phyloP scores from a whole-genome alignment of 2,113 vertebrate genomes.

The Falcunculus frontatus region DNA sequence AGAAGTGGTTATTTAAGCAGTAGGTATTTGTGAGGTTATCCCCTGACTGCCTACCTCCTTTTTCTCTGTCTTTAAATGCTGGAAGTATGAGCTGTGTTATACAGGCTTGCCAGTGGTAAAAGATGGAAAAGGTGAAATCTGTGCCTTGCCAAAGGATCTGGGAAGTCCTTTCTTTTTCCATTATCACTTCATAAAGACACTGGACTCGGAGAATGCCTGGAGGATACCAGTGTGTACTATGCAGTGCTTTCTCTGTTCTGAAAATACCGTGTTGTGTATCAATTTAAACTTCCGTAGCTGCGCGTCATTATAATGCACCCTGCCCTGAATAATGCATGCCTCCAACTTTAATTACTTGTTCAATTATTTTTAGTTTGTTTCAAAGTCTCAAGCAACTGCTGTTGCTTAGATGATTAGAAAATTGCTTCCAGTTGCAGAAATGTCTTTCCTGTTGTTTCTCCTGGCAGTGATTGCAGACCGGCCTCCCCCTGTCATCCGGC shows the following conservation, averaged over 20 bases:
- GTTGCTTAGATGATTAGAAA: slow-evolving; percentile 84
- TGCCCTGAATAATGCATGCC: slow-evolving; percentile 65
- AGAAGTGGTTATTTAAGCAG: not conserved
- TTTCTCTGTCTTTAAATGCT: not conserved
- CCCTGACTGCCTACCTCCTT: not conserved
- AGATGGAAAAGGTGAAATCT: slow-evolving; percentile 17
- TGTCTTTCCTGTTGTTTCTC: slow-evolving; percentile 68
- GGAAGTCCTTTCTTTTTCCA: not conserved
- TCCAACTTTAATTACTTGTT: slow-evolving; percentile 74
- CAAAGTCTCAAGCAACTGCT: slow-evolving; percentile 75
- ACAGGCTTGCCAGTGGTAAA: not conserved
- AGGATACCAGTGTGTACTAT: not conserved
- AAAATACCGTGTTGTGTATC: not conserved
- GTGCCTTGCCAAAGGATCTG: not conserved
- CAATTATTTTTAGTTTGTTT: slow-evolving; percentile 82
- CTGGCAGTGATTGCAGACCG: slow-evolving; percentile 91
- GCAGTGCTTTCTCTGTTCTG: not conserved
- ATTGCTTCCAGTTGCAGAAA: slow-evolving; percentile 86
- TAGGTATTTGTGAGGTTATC: not conserved
- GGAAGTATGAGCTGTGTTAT: not conserved
- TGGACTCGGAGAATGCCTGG: not conserved
- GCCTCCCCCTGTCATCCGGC: slow-evolving; percentile 92
- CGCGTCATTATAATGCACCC: slow-evolving; percentile 27
- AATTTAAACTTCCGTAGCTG: slow-evolving; percentile 48
- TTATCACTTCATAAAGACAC: not conserved